phyloP scores from a whole-genome alignment of 2,113 vertebrate genomes.

The Neodontobutis hainanensis region DNA sequence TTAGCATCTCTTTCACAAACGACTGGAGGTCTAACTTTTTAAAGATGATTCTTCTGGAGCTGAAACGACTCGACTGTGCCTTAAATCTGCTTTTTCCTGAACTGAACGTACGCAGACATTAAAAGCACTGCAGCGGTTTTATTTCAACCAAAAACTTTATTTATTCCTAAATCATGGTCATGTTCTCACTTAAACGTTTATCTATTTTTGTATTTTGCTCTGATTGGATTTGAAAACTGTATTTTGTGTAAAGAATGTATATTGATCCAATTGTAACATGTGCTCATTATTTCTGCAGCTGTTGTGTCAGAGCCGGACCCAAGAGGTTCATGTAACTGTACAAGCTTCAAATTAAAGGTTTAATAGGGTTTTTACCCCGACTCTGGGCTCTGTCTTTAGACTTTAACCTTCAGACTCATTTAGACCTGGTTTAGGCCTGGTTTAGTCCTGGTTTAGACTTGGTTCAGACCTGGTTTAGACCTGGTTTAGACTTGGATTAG shows the following conservation, averaged over 20 bases:
- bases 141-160: constrained; percentile 74
- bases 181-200: no score
- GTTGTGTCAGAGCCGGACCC: constrained; percentile 86
- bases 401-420: no score
- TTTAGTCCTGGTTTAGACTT: no score
- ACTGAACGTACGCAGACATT: constrained; percentile 11
- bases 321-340: constrained; percentile 89
- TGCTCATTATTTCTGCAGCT: constrained; percentile 78
- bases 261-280: constrained; percentile 84
- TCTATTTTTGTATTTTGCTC: constrained; percentile 60
- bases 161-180: no score
- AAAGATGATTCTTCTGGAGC: constrained; percentile 85
- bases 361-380: constrained; percentile 85
- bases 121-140: constrained; percentile 84
- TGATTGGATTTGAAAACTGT: constrained; percentile 76
- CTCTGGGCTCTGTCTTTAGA: neutral
- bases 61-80: constrained; percentile 90
- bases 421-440: no score
- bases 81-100: constrained; percentile 86
- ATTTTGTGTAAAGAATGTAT: constrained; percentile 91
- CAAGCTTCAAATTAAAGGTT: constrained; percentile 91
- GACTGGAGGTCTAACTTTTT: constrained; percentile 82
- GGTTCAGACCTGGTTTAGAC: no score
- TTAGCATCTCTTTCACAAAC: constrained; percentile 4
- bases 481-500: no score